phyloP scores from a whole-genome alignment of 2,888 invertebrate genomes.

The Bellardia bayeri region DNA sequence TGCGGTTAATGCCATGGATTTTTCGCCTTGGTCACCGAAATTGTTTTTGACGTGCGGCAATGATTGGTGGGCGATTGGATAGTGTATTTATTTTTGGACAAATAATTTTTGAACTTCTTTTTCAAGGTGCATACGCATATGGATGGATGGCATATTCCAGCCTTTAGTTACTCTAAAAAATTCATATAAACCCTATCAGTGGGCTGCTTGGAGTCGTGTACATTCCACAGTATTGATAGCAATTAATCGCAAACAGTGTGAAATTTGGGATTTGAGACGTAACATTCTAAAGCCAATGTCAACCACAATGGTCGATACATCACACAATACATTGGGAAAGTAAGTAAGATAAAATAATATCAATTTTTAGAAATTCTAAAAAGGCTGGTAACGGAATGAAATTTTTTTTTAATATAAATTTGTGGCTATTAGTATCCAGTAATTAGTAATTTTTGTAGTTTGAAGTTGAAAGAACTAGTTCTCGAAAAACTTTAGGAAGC shows the following conservation, averaged over 20 bases:
- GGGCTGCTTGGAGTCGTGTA: slow-evolving; percentile 89
- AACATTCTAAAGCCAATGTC: slow-evolving; percentile 88
- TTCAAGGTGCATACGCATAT: slow-evolving; percentile 87
- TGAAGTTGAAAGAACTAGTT: too few relatives aligned
- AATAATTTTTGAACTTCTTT: neutral
- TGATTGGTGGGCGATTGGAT: slow-evolving; percentile 85
- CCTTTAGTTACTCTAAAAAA: slow-evolving; percentile 86
- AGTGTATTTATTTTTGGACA: neutral
- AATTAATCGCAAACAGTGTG: slow-evolving; percentile 87
- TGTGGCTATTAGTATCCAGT: too few relatives aligned
- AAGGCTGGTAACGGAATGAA: too few relatives aligned
- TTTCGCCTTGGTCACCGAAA: slow-evolving; percentile 89
- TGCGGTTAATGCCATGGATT: slow-evolving; percentile 89
- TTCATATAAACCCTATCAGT: slow-evolving; percentile 85
- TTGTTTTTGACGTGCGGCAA: slow-evolving; percentile 91
- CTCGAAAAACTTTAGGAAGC: too few relatives aligned
- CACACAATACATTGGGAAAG: slow-evolving; percentile 78
- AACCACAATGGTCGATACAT: slow-evolving; percentile 76
- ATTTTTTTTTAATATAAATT: too few relatives aligned
- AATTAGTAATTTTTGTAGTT: too few relatives aligned
- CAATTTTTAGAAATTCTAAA: too few relatives aligned
- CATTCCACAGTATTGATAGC: slow-evolving; percentile 90
- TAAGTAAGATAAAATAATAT: slow-evolving; percentile 64
- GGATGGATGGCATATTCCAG: slow-evolving; percentile 89
- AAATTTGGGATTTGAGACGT: slow-evolving; percentile 92